Percentiles rank a stretch among this genome's conserved stretches.
Conservation (phyloP, 1,140 invertebrate species). For the Lanistes nyassanus region DNA sequence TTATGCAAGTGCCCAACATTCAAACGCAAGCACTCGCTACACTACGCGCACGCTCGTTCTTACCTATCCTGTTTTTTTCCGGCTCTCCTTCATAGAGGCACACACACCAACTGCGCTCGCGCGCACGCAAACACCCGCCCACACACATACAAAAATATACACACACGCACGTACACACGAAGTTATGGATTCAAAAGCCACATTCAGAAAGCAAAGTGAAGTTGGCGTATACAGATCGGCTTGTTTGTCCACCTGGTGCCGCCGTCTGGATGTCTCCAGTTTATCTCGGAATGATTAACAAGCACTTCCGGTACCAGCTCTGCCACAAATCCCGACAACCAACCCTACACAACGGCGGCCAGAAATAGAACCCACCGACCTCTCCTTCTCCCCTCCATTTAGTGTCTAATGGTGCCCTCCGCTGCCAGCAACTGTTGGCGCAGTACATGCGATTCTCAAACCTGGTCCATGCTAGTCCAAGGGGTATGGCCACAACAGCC, state of each 20-base stretch:
- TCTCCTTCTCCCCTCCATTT: no score
- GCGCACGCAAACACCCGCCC: background rate
- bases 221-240: background rate
- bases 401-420: no score
- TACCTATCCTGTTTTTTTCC: background rate
- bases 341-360: background rate
- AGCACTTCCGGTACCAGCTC: background rate
- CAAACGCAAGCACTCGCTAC: no score
- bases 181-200: no score
- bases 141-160: slow-evolving; percentile 10
- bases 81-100: background rate
- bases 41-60: no score
- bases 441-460: no score
- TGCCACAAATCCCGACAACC: background rate
- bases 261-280: background rate
- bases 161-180: slow-evolving; percentile 5
- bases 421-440: no score
- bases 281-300: background rate
- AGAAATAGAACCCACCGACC: no score
- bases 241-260: background rate
- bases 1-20: background rate
- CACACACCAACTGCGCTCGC: background rate
- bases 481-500: no score
- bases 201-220: background rate
- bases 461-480: no score